Base-by-base conservation (phyloP, 2,113 vertebrate genomes). In the Thamnaconus septentrionalis region DNA sequence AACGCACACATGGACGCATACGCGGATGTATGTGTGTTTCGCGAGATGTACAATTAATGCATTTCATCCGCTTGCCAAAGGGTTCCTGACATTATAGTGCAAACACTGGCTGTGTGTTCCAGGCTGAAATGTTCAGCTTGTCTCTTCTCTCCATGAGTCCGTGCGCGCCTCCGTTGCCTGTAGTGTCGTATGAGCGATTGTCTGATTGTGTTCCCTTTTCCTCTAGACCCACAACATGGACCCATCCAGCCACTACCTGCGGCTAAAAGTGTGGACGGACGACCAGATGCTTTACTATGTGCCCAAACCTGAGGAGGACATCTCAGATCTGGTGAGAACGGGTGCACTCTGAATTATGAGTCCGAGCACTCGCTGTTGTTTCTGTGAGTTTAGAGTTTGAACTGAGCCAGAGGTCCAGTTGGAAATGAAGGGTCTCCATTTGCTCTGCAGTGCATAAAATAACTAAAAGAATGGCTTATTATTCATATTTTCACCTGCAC, bases 291-390 rank as follows among this genome's bases (percentile, higher is more conserved):
- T 93, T 9, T 80, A 91, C 56, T 97, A 94, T 0, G 56, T 96
- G 6, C 97, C 97, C 4, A 93, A 92, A 82, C 88, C 90, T 0
- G 96, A 98, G 53, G 96, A 98, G 82, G 95, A 98, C 83, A 88
- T 98, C 80, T 96, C 94, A 4, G 97, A 99, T 66, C 84, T 98
- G 95, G 97, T 98, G 93, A 95, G 90, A 51, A 10, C 49, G 3
- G 49, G 10, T 4, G 9, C 49, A 51, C 3, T 2, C 4, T 51
- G 5, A 51, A 10, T n/a, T 12, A 52, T 52, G 50, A 52, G 5
- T 6, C 6, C 10, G 5, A n/a, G 50, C 10, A 52, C 5, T 12
- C 50, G 12, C 50, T 51, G 9, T n/a, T n/a, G 4, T 54, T 55
- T 41, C 8, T 55, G 41, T 56, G 10, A 6, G 41, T 3, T 56